These are phyloP conservation scores for Crotalus horridus DNA, from an alignment of 2,113 vertebrate genomes.

Conservation along the genomic window DNA sequence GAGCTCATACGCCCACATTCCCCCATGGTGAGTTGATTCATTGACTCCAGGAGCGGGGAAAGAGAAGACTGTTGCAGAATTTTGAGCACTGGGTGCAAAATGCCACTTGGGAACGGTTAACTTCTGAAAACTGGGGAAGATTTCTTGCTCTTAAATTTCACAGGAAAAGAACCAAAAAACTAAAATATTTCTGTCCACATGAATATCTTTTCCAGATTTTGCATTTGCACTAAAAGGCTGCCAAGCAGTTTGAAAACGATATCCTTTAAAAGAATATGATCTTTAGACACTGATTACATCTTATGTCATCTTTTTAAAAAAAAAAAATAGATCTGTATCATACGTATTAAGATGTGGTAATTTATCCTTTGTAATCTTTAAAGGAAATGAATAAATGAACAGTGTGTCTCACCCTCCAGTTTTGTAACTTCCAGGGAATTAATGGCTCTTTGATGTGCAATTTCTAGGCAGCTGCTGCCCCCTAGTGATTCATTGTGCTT, in stretches of 20 bases:
- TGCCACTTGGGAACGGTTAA: background rate
- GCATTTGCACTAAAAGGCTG: background rate
- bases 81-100: background rate
- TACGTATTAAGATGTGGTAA: background rate
- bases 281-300: background rate
- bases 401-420: background rate
- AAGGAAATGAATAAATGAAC: background rate
- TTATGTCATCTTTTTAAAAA: background rate
- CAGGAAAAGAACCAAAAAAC: background rate
- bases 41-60: background rate
- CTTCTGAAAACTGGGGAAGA: background rate
- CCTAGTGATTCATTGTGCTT: slow-evolving; percentile 28
- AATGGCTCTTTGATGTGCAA: background rate
- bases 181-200: background rate
- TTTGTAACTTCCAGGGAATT: rapidly evolving
- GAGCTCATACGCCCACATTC: background rate
- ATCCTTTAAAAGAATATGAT: background rate
- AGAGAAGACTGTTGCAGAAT: background rate
- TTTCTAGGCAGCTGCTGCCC: slow-evolving; percentile 36
- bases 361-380: background rate
- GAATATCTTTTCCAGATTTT: background rate
- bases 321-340: background rate
- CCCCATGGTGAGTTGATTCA: background rate
- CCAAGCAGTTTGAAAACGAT: background rate
- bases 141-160: background rate